These are phyloP conservation scores for Apis cerana DNA, from an alignment of 1,140 invertebrate species.

Conservation along the genomic window DNA sequence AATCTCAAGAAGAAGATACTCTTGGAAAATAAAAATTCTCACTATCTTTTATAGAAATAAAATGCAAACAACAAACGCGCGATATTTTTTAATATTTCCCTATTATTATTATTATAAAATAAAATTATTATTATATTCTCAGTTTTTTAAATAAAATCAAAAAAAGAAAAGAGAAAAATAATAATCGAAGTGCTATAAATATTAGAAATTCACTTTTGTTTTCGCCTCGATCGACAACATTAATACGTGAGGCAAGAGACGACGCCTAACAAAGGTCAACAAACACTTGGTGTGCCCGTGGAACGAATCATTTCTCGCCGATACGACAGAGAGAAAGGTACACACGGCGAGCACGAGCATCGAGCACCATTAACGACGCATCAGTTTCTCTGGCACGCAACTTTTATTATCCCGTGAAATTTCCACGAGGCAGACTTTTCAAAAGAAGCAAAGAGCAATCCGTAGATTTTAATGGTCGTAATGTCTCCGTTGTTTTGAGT, in stretches of 20 bases:
- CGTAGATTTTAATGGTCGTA: slow-evolving; percentile 53
- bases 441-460: slow-evolving; percentile 29
- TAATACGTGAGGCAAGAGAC: neutral
- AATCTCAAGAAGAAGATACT: too few relatives aligned
- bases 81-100: too few relatives aligned
- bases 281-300: neutral
- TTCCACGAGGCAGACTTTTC: slow-evolving; percentile 15
- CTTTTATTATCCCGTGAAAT: slow-evolving; percentile 55
- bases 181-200: neutral
- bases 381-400: slow-evolving; percentile 30
- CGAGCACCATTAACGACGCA: slow-evolving; percentile 41
- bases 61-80: too few relatives aligned
- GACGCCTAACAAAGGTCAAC: neutral
- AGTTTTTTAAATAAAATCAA: neutral
- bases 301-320: neutral
- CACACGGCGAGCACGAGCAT: neutral
- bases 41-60: too few relatives aligned
- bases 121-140: too few relatives aligned
- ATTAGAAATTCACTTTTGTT: neutral
- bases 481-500: slow-evolving; percentile 59
- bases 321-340: neutral
- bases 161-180: too few relatives aligned
- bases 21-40: too few relatives aligned
- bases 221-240: neutral
- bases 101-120: too few relatives aligned